phyloP scores from a whole-genome alignment of 2,113 vertebrate species.

The Grammomys surdaster region DNA sequence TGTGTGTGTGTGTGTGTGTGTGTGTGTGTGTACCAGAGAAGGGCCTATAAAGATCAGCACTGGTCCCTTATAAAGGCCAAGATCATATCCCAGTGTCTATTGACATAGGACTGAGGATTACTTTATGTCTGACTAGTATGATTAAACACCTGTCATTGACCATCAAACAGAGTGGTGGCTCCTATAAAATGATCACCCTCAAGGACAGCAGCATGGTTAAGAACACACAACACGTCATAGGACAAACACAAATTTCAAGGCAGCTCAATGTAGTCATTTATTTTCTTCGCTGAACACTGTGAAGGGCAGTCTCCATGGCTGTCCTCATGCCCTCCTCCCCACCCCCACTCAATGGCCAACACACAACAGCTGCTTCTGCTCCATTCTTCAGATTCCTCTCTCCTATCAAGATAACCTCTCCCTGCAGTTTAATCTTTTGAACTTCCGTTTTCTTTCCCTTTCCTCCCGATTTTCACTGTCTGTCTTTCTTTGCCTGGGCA shows the following conservation, averaged over 20 bases:
- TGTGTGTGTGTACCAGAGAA: background rate
- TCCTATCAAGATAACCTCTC: conserved; percentile 72
- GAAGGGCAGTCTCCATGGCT: background rate
- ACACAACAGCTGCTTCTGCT: conserved; percentile 67
- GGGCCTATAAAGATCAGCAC: rapidly evolving
- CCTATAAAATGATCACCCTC: background rate
- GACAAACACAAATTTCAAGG: conserved; percentile 55
- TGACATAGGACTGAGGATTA: background rate
- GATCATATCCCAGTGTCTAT: conserved; percentile 31
- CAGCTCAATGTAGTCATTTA: conserved; percentile 16
- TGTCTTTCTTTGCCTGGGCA: background rate
- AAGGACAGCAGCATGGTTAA: background rate
- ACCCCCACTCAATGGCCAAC: background rate
- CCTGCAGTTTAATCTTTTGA: conserved; percentile 56
- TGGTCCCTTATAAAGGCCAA: background rate
- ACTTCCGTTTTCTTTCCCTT: conserved; percentile 73
- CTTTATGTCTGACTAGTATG: conserved; percentile 4
- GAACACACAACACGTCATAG: background rate
- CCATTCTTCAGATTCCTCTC: conserved; percentile 67
- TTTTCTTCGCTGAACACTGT: conserved; percentile 7
- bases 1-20: background rate
- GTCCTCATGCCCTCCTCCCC: background rate
- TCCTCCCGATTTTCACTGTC: conserved; percentile 41
- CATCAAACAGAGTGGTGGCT: background rate
- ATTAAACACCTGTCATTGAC: conserved; percentile 22